Evolutionary conservation across 1,140 invertebrate genomes (phyloP), one percentile per base, ranked within the genome.

Genomic region (Platyura marginata): DNA sequence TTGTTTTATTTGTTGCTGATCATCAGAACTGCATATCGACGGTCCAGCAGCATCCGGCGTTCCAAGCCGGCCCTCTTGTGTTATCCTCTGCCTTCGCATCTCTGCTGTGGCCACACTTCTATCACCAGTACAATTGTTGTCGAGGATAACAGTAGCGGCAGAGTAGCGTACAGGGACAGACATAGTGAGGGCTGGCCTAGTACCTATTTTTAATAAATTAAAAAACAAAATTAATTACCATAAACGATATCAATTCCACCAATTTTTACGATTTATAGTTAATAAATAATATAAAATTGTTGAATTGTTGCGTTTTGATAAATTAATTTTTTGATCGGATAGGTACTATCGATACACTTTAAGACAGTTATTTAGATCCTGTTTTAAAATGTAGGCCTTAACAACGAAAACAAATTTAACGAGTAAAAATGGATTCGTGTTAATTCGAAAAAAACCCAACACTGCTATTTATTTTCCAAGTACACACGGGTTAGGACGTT

Each of bases 81-180:
- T 55, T 54, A 59, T 59, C 57, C 57, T 55, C 55, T 60, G 56
- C 57, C 52, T 49, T 51, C 50, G 53, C 54, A 59, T 58, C 55
- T 55, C 54, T 50, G 51, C 51, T 50, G 48, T 49, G 50, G 40
- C 38, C 11, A 13, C 21, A 40, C 19, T 40, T 21, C 13, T 15
- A 40, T 23, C 20, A 9, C 16, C 21, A 21, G 2, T 23, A 18
- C 10, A 11, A 23, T 23, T 23, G 10, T 40, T 18, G 9, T 13
- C 19, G 6, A 23, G 38, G 8, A 22, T 23, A 13, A 13, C 21
- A 40, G 19, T 3, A 53, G 57, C 55, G 56, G 57, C 57, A 59
- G 57, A 60, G 57, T 58, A 59, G 57, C 56, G 56, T 58, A 60
- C 57, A 60, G 57, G 57, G 57, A 60, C 57, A 60, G 57, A 60